Evolutionary conservation across 2,888 invertebrate genomes (phyloP), one percentile per base, ranked within the genome.

Genomic region (Callosobruchus maculatus): DNA sequence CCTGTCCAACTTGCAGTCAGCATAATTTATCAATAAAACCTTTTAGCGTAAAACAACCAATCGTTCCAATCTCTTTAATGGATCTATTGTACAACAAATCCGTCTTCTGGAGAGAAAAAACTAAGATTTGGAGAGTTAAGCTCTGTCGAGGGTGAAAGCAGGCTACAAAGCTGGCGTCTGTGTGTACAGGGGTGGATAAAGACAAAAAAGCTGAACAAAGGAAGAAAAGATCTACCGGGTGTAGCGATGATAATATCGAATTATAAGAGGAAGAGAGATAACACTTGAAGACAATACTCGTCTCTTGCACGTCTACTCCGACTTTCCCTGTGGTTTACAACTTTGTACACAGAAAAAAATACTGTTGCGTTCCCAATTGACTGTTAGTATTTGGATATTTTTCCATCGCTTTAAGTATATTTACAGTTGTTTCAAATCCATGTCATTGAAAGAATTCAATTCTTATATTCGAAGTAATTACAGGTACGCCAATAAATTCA

Each of bases 1-100:
- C 5, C 49, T 18, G 49, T 49, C 49, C 49, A 18, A 49, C 49
- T 3, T 49, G 49, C 49, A 49, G 49, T 49, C 49, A 49, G 49
- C 49, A 71, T 73, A 74, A 77, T 74, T 77, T 77, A 76, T 77
- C 77, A 77, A 77, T 77, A 73, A 70, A 73, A 74, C 73, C 75
- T 75, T 70, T 75, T 76, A 77, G 77, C 71, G 74, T 68, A 75
- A 73, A 78, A 78, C 78, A 78, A 78, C 77, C 75, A 75, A 49
- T 70, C 74, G 72, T 73, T 74, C 74, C 74, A 78, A 78, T 78
- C 75, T 73, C 68, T 74, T 75, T 78, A 78, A 78, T 78, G 78
- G 78, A 77, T 74, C 76, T 76, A 72, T 76, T 77, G 77, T 75
- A 74, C 49, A 49, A 69, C 67, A 72, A 74, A 31, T 68, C 70